Percentiles rank a stretch among this genome's conserved stretches.
phyloP scores from a whole-genome alignment of 2,797 vertebrate genomes.

The Schizopygopsis pylzovi region DNA sequence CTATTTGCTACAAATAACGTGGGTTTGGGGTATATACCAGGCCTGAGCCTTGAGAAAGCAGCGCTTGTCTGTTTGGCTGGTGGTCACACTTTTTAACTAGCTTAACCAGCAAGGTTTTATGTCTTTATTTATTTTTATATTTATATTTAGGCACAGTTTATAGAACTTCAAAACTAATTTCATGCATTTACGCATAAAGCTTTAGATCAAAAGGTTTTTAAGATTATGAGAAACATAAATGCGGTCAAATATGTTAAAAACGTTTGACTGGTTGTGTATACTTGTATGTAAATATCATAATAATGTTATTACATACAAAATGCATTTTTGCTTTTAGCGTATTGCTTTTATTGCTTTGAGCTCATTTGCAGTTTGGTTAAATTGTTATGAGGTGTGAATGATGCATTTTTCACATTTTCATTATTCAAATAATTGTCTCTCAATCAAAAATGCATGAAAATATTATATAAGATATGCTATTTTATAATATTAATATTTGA shows the following conservation, averaged over 20 bases:
- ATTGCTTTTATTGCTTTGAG: neutral
- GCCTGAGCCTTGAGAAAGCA: neutral
- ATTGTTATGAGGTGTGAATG: neutral
- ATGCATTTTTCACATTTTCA: neutral
- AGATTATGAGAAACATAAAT: neutral
- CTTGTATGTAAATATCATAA: neutral
- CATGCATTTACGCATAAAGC: neutral
- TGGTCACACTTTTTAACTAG: slow-evolving; percentile 4
- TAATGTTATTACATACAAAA: neutral
- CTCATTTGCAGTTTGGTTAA: neutral
- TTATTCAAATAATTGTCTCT: neutral
- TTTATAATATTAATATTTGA: neutral
- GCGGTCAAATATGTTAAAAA: neutral
- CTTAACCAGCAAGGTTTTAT: neutral
- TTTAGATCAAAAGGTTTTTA: slow-evolving; percentile 8
- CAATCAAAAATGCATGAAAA: neutral
- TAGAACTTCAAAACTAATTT: neutral
- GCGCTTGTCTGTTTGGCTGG: neutral
- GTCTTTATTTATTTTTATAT: neutral
- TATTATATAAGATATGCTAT: neutral
- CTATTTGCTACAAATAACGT: slow-evolving; percentile 12
- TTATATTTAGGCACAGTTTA: neutral
- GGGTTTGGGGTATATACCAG: slow-evolving; percentile 7
- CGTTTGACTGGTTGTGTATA: neutral
- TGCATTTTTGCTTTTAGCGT: neutral